phyloP scores from a whole-genome alignment of 2,113 vertebrate genomes.

The Sceloporus undulatus region DNA sequence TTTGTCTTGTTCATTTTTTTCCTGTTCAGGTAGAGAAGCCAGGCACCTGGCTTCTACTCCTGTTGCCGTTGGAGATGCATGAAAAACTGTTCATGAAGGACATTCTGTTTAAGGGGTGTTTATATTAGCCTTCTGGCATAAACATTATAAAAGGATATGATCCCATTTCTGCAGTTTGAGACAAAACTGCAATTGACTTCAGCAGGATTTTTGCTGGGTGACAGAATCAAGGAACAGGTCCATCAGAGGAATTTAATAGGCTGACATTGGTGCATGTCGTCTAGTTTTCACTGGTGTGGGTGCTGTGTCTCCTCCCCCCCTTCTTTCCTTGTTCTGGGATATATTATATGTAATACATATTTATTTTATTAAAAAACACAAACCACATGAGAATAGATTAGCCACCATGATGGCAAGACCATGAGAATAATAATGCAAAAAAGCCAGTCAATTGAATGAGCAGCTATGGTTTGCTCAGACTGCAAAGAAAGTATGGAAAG shows the following conservation, averaged over 20 bases:
- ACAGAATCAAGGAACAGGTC: neutral
- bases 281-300: neutral
- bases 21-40: neutral
- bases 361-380: no score
- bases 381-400: no score
- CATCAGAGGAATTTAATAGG: slow-evolving; percentile 14
- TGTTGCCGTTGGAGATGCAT: slow-evolving; percentile 11
- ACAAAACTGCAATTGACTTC: slow-evolving; percentile 23
- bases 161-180: neutral
- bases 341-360: neutral
- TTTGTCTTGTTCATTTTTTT: slow-evolving; percentile 15
- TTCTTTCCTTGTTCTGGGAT: neutral
- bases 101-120: slow-evolving; percentile 25
- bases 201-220: slow-evolving; percentile 6
- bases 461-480: no score
- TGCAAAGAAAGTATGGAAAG: no score
- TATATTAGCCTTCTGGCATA: slow-evolving; percentile 7
- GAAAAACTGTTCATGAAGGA: slow-evolving; percentile 31
- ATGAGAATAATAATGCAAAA: no score
- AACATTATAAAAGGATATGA: slow-evolving; percentile 17
- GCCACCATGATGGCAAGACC: no score
- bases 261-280: neutral
- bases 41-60: neutral
- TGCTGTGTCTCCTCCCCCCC: neutral
- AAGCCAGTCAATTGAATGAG: no score